Percentiles rank a stretch among this genome's conserved stretches.
Evolutionary conservation across 2,113 vertebrate species (phyloP).

Genomic region (cat (Felis catus)): F.catus_Fca126_mat1.0 CM031412.1:161253001-161253500

Average conservation of each 20-base stretch:
- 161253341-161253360: neutral
- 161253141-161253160: neutral
- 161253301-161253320: neutral
- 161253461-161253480: neutral
- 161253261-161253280: neutral
- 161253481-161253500: neutral
- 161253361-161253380: neutral
- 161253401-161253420: neutral
- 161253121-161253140: neutral
- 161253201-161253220: neutral
- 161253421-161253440: neutral
- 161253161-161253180: neutral
- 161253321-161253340: neutral
- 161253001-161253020: neutral
- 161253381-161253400: neutral
- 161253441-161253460: neutral
- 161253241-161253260: neutral
- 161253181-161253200: neutral
- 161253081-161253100: neutral
- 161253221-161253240: neutral
- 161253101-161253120: neutral
- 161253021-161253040: neutral
- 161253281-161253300: neutral
- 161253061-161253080: neutral
- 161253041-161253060: neutral